These are phyloP conservation scores for Goniozus legneri DNA, from an alignment of 1,140 invertebrate genomes.

Conservation along the genomic window DNA sequence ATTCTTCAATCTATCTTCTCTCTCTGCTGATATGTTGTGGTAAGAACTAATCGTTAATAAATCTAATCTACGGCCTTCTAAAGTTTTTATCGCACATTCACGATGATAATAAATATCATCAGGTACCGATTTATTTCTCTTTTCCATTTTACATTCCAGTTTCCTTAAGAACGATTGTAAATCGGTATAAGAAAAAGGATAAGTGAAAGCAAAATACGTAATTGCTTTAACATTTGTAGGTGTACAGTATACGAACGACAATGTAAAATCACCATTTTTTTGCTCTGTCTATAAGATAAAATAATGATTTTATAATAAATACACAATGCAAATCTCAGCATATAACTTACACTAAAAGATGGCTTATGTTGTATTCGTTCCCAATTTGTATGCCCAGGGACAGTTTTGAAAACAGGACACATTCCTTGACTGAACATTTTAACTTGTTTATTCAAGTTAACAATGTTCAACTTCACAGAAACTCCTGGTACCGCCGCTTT, in stretches of 20 bases:
- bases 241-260: constrained; percentile 76
- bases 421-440: constrained; percentile 91
- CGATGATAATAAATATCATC: constrained; percentile 84
- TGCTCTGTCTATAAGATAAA: constrained; percentile 59
- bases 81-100: constrained; percentile 76
- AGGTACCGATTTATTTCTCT: constrained; percentile 31
- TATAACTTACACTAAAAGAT: constrained; percentile 54
- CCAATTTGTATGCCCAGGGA: constrained; percentile 72
- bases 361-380: constrained; percentile 75
- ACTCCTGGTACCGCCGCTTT: constrained; percentile 55
- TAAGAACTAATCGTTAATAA: constrained; percentile 83
- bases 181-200: constrained; percentile 84
- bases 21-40: constrained; percentile 69
- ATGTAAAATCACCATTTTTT: constrained; percentile 60
- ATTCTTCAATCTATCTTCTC: constrained; percentile 70
- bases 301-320: background rate
- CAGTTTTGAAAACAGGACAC: constrained; percentile 72
- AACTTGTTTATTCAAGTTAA: constrained; percentile 85
- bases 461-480: constrained; percentile 75
- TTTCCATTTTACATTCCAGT: constrained; percentile 41
- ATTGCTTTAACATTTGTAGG: constrained; percentile 69
- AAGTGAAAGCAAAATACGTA: constrained; percentile 89
- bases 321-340: background rate
- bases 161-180: constrained; percentile 64
- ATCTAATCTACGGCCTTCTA: constrained; percentile 82